These are phyloP conservation scores for Paramormyrops hopkinsi DNA, from an alignment of 2,797 vertebrate species.

Conservation along the genomic window DNA sequence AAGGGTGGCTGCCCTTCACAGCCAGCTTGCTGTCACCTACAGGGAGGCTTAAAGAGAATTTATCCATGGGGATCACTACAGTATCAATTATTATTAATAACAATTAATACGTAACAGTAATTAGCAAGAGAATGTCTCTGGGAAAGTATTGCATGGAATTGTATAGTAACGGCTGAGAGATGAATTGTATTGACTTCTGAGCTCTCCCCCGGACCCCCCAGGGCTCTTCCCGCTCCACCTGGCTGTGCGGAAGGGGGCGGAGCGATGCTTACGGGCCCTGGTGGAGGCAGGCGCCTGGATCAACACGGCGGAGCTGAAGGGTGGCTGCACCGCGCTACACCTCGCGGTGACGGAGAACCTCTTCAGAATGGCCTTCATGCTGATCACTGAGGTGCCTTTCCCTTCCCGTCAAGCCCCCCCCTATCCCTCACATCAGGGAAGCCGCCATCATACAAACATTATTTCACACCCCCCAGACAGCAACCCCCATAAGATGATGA, in stretches of 20 bases:
- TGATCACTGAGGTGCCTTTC: conserved; percentile 80
- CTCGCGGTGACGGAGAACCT: conserved; percentile 83
- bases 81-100: neutral
- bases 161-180: neutral
- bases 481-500: neutral
- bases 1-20: neutral
- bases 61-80: neutral
- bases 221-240: conserved; percentile 84
- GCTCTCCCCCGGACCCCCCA: conserved; percentile 38
- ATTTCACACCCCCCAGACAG: neutral
- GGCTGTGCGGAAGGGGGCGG: conserved; percentile 72
- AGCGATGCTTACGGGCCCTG: conserved; percentile 76
- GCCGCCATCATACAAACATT: neutral
- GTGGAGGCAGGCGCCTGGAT: conserved; percentile 80
- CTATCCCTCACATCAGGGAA: neutral
- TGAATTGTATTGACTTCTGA: neutral
- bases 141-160: neutral
- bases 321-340: conserved; percentile 80
- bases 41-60: neutral
- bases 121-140: neutral
- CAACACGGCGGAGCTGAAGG: conserved; percentile 78
- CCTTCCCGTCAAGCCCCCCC: neutral
- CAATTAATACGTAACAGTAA: neutral
- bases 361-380: conserved; percentile 76
- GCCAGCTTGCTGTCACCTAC: neutral